phyloP scores from a whole-genome alignment of 2,888 invertebrate species.

The Isoperla grammatica region DNA sequence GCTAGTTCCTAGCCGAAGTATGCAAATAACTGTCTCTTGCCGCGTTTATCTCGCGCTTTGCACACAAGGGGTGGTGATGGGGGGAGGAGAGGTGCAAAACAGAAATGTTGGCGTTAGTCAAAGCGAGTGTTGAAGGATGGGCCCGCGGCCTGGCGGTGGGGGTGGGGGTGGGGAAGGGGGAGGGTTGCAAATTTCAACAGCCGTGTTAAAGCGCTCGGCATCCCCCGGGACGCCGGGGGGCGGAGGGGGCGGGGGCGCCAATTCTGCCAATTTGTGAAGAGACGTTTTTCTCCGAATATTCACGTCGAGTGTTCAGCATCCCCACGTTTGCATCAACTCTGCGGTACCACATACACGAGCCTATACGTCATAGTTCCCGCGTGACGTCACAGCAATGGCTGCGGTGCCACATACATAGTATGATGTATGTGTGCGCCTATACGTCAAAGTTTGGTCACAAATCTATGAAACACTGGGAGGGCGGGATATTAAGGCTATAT shows the following conservation, averaged over 20 bases:
- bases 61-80: neutral
- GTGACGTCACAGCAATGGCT: no score
- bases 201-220: conserved; percentile 22
- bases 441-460: no score
- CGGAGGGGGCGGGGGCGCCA: conserved; percentile 18
- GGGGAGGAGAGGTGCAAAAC: neutral
- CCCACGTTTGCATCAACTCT: no score
- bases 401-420: no score
- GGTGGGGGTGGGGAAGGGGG: conserved; percentile 19
- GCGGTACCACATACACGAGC: no score
- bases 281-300: no score
- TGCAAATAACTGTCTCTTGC: conserved; percentile 4
- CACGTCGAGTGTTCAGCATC: no score
- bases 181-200: conserved; percentile 28
- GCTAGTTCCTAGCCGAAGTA: conserved; percentile 6
- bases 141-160: neutral
- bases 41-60: neutral
- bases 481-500: no score
- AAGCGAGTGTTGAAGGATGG: neutral
- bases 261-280: conserved; percentile 24
- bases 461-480: no score
- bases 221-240: conserved; percentile 13
- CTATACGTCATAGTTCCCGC: no score
- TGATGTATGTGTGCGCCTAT: no score
- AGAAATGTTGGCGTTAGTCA: neutral